Evolutionary conservation across 2,888 invertebrate species (phyloP).

Genomic region (Cephonodes hylas): DNA sequence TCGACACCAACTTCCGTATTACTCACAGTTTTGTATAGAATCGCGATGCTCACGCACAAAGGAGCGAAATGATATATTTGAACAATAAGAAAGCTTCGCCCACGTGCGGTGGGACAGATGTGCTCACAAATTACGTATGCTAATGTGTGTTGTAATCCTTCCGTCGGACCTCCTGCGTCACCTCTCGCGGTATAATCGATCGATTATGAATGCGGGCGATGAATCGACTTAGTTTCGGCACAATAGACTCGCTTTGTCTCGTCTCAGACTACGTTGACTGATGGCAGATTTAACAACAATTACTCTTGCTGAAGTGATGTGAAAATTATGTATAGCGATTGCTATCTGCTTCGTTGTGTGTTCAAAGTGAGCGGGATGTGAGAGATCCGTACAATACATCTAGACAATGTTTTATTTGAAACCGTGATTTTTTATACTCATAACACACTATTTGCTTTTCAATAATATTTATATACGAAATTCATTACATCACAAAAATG

Average conservation of each 20-base stretch:
- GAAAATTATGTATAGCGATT: conserved; percentile 6
- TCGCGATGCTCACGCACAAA: conserved; percentile 45
- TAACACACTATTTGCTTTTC: background rate
- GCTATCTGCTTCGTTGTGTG: background rate
- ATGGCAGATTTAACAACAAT: conserved; percentile 10
- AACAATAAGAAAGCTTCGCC: conserved; percentile 69
- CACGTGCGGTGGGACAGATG: conserved; percentile 61
- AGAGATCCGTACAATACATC: background rate
- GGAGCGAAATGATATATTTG: conserved; percentile 60
- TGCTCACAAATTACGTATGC: conserved; percentile 76
- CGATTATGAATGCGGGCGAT: conserved; percentile 56
- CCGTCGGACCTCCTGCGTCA: conserved; percentile 71
- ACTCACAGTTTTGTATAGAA: conserved; percentile 47
- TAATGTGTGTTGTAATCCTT: conserved; percentile 75
- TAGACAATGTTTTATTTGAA: background rate
- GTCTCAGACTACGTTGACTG: conserved; percentile 10
- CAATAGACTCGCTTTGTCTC: conserved; percentile 12
- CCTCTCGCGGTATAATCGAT: conserved; percentile 60
- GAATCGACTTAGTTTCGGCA: conserved; percentile 5
- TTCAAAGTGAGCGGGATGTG: background rate
- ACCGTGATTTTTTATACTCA: background rate
- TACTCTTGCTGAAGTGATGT: conserved; percentile 5
- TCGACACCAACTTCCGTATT: conserved; percentile 55
- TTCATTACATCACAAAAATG: background rate
- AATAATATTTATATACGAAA: background rate